These are phyloP conservation scores for Cryptophagus acutangulus DNA, from an alignment of 2,888 invertebrate genomes.

Conservation along the genomic window DNA sequence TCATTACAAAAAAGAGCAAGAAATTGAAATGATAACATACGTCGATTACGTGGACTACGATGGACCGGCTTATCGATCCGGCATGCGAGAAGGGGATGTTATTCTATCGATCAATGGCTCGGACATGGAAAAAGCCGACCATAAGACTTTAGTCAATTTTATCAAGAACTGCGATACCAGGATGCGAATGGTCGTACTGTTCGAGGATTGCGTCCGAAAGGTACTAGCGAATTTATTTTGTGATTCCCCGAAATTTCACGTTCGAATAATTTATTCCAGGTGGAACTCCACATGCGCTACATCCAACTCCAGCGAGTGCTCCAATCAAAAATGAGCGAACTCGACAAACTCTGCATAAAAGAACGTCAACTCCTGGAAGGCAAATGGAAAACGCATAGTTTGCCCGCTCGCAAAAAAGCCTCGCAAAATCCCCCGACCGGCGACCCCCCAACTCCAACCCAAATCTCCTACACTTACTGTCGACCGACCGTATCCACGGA, in stretches of 20 bases:
- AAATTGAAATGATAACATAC: slow-evolving; percentile 94
- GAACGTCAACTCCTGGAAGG: slow-evolving; percentile 80
- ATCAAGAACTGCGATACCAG: slow-evolving; percentile 84
- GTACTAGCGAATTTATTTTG: slow-evolving; percentile 47
- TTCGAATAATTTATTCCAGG: slow-evolving; percentile 46
- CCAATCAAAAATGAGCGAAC: slow-evolving; percentile 77
- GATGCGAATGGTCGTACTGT: slow-evolving; percentile 94
- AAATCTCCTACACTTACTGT: slow-evolving; percentile 51
- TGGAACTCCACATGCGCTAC: slow-evolving; percentile 88
- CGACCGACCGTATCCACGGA: slow-evolving; percentile 79
- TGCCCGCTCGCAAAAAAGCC: slow-evolving; percentile 79
- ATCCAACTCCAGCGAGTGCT: slow-evolving; percentile 81
- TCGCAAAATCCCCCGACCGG: slow-evolving; percentile 50
- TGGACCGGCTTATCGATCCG: slow-evolving; percentile 87
- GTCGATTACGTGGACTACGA: slow-evolving; percentile 93
- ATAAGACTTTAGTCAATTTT: slow-evolving; percentile 85
- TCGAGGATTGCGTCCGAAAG: slow-evolving; percentile 94
- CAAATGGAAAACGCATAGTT: slow-evolving; percentile 85
- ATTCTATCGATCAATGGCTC: slow-evolving; percentile 94
- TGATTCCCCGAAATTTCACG: not conserved
- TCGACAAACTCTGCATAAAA: slow-evolving; percentile 74
- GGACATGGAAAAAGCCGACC: slow-evolving; percentile 92
- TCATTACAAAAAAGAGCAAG: slow-evolving; percentile 89
- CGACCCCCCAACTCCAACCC: slow-evolving; percentile 52
- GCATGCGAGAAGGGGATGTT: slow-evolving; percentile 94